Conservation (phyloP, 2,797 vertebrate species). For the Sebastes hubbsi region DNA sequence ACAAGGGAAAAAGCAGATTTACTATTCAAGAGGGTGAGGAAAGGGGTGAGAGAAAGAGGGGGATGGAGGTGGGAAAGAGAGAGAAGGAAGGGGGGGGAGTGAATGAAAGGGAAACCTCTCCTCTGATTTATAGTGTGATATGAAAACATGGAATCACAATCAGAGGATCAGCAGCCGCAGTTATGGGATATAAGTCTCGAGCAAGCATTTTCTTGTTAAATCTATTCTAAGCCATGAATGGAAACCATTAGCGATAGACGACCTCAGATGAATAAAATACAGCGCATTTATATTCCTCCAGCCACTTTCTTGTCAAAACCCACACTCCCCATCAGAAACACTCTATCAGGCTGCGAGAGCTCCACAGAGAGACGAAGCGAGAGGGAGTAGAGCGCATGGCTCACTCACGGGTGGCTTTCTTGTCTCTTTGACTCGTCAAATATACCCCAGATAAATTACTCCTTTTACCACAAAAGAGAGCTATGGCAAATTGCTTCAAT, state of each 20-base stretch:
- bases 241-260: slow-evolving; percentile 69
- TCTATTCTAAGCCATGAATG: slow-evolving; percentile 58
- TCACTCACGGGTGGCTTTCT: slow-evolving; percentile 73
- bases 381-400: slow-evolving; percentile 38
- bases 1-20: slow-evolving; percentile 68
- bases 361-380: slow-evolving; percentile 23
- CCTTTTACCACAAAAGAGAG: slow-evolving; percentile 73
- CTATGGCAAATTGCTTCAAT: slow-evolving; percentile 77
- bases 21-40: slow-evolving; percentile 11
- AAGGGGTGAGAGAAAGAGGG: slow-evolving; percentile 22
- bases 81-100: background rate
- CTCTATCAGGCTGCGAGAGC: slow-evolving; percentile 39
- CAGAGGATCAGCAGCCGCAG: slow-evolving; percentile 44
- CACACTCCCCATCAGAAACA: slow-evolving; percentile 63
- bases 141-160: slow-evolving; percentile 63
- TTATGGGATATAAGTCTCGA: slow-evolving; percentile 28
- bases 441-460: slow-evolving; percentile 73
- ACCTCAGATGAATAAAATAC: slow-evolving; percentile 63
- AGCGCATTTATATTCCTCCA: slow-evolving; percentile 53
- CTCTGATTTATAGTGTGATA: slow-evolving; percentile 70
- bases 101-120: slow-evolving; percentile 20
- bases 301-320: slow-evolving; percentile 60
- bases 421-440: slow-evolving; percentile 73
- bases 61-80: background rate
- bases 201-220: slow-evolving; percentile 50